Percentiles rank a stretch among this genome's conserved stretches.
phyloP scores from a whole-genome alignment of 2,113 vertebrate genomes.

The Nibea coibor region DNA sequence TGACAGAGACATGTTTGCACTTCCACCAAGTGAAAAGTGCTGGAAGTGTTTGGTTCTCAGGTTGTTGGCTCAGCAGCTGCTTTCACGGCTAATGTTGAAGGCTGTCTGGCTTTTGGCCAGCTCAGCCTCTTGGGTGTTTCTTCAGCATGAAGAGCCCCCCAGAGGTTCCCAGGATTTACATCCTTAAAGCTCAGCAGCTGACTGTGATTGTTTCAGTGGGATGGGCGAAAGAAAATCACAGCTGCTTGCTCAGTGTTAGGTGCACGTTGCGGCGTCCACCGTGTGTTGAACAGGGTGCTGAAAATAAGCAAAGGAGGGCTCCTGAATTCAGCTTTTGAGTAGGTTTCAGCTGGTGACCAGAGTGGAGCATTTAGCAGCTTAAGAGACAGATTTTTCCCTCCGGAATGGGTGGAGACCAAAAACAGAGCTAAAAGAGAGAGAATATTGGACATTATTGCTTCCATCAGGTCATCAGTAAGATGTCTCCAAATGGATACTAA shows the following conservation, averaged over 20 bases:
- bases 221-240: constrained; percentile 7
- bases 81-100: constrained; percentile 18
- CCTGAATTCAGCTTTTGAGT: constrained; percentile 14
- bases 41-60: constrained; percentile 23
- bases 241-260: constrained; percentile 8
- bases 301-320: constrained; percentile 38
- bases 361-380: too few relatives aligned
- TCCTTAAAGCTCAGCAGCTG: constrained; percentile 24
- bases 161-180: constrained; percentile 16
- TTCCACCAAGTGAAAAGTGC: neutral
- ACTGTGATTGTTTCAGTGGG: constrained; percentile 22
- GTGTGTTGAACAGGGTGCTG: neutral
- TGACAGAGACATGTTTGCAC: neutral
- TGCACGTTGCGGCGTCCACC: neutral
- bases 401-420: too few relatives aligned
- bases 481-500: neutral
- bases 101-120: neutral
- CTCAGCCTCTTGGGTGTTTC: constrained; percentile 13
- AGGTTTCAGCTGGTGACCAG: neutral
- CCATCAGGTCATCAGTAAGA: neutral
- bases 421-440: too few relatives aligned
- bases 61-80: constrained; percentile 21
- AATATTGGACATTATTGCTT: neutral
- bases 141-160: constrained; percentile 3
- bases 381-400: too few relatives aligned